These are phyloP conservation scores for Cuculus canorus DNA, from an alignment of 2,797 vertebrate genomes.

Conservation along the genomic window DNA sequence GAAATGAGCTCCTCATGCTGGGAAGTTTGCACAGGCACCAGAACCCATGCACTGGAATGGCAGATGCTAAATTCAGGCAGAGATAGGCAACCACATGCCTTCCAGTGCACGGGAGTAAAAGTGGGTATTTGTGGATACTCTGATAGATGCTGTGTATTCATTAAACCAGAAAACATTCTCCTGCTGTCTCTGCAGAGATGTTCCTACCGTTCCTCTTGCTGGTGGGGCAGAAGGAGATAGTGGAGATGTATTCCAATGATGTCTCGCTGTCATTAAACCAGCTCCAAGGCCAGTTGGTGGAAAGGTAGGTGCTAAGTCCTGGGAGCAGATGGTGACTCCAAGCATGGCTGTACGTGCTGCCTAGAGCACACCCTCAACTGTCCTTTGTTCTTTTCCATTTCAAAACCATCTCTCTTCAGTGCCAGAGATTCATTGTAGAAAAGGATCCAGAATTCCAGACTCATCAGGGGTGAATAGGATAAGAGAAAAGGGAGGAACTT, in stretches of 20 bases:
- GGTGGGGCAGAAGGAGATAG: neutral
- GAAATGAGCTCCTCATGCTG: neutral
- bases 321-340: neutral
- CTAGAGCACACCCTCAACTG: accelerated
- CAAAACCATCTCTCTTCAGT: neutral
- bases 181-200: neutral
- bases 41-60: neutral
- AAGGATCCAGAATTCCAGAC: neutral
- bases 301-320: neutral
- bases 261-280: accelerated
- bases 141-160: accelerated
- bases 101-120: neutral
- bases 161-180: neutral
- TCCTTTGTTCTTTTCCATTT: neutral
- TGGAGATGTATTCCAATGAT: neutral
- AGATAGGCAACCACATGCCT: accelerated
- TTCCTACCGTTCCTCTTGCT: neutral
- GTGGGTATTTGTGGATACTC: too few species aligned
- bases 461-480: neutral
- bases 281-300: accelerated
- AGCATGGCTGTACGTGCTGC: accelerated
- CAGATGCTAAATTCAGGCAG: neutral
- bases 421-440: neutral
- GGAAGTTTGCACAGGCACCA: neutral
- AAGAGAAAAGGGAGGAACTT: neutral